phyloP scores from a whole-genome alignment of 2,797 vertebrate species.

The Coregonus suidteri region DNA sequence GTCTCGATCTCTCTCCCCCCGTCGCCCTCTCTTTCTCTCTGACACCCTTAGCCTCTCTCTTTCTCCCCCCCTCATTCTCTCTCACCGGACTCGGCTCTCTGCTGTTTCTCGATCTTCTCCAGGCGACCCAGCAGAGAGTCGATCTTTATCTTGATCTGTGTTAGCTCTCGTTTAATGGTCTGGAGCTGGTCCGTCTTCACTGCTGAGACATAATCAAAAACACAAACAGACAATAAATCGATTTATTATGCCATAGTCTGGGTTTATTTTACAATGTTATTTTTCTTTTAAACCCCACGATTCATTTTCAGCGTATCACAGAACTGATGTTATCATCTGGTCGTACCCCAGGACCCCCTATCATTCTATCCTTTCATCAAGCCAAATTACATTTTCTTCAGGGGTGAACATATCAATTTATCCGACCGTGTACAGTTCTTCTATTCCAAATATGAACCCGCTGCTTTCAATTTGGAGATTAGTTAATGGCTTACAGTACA shows the following conservation, averaged over 20 bases:
- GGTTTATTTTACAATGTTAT: neutral
- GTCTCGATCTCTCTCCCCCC: neutral
- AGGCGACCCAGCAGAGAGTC: conserved; percentile 97
- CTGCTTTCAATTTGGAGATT: conserved; percentile 66
- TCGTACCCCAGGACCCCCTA: conserved; percentile 28
- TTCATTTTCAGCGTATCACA: conserved; percentile 20
- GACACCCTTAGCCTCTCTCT: conserved; percentile 59
- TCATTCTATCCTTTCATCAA: conserved; percentile 32
- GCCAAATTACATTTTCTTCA: conserved; percentile 37
- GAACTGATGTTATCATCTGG: conserved; percentile 27
- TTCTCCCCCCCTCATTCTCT: neutral
- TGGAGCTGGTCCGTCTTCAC: conserved; percentile 98
- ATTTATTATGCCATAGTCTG: neutral
- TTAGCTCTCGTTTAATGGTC: conserved; percentile 98
- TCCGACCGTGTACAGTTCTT: conserved; percentile 33
- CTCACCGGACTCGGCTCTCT: conserved; percentile 91
- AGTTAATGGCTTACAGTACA: conserved; percentile 46
- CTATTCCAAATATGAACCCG: conserved; percentile 46
- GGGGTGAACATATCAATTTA: conserved; percentile 44
- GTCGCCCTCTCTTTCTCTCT: conserved; percentile 5
- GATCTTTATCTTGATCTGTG: conserved; percentile 98
- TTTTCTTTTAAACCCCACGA: conserved; percentile 6
- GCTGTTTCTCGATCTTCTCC: conserved; percentile 99
- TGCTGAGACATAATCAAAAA: conserved; percentile 63
- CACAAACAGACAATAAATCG: neutral